Evolutionary conservation across 2,888 invertebrate genomes (phyloP).

Genomic region (Stenichneumon culpator): DNA sequence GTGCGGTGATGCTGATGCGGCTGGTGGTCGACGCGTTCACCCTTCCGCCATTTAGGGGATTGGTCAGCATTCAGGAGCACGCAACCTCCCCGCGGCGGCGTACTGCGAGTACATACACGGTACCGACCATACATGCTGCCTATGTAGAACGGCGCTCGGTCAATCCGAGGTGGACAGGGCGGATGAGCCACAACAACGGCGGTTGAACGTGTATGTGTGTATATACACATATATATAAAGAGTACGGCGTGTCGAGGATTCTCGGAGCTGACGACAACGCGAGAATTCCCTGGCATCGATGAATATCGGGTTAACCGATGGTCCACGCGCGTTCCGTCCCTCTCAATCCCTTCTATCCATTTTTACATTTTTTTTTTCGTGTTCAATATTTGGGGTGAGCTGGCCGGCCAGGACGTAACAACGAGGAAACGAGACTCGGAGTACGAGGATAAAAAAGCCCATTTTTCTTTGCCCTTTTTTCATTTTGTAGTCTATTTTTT

Average conservation of each 20-base stretch:
- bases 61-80: slow-evolving; percentile 70
- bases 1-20: slow-evolving; percentile 57
- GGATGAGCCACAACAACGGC: neutral
- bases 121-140: slow-evolving; percentile 1
- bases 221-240: slow-evolving; percentile 3
- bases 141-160: neutral
- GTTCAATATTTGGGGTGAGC: slow-evolving; percentile 9
- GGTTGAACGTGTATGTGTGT: slow-evolving; percentile 37
- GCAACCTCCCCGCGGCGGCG: slow-evolving; percentile 60
- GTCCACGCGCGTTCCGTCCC: slow-evolving; percentile 64
- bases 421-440: slow-evolving; percentile 1
- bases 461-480: slow-evolving; percentile 6
- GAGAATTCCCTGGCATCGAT: slow-evolving; percentile 69
- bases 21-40: slow-evolving; percentile 60
- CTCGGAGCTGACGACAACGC: slow-evolving; percentile 43
- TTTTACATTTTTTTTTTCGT: neutral
- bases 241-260: slow-evolving; percentile 24
- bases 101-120: neutral
- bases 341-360: neutral
- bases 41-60: slow-evolving; percentile 75
- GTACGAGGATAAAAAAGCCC: neutral
- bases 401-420: neutral
- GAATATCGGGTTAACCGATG: slow-evolving; percentile 76
- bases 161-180: slow-evolving; percentile 32
- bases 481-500: neutral